phyloP scores from a whole-genome alignment of 2,113 vertebrate genomes.

The Tachycineta bicolor region DNA sequence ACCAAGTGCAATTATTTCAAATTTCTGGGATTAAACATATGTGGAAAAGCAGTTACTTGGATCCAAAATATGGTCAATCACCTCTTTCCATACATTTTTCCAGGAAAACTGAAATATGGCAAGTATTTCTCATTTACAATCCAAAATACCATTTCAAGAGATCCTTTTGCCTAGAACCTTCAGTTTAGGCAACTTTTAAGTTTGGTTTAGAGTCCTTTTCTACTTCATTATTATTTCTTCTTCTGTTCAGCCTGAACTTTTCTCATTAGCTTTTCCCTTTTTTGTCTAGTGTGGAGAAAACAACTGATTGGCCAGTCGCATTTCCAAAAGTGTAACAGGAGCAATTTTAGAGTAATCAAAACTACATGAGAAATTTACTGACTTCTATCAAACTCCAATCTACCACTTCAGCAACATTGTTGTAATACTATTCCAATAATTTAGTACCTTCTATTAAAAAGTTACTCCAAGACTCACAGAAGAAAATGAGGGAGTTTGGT shows the following conservation, averaged over 20 bases:
- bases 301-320: background rate
- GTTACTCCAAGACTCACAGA: rapidly evolving
- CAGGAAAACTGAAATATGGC: background rate
- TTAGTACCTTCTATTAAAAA: background rate
- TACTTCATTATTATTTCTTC: background rate
- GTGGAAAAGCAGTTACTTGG: background rate
- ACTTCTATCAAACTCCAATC: background rate
- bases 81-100: background rate
- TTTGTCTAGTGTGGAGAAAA: background rate
- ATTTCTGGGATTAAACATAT: background rate
- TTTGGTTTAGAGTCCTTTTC: background rate
- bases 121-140: background rate
- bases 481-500: background rate
- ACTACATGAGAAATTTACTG: background rate
- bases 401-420: background rate
- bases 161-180: background rate
- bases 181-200: background rate
- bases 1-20: background rate
- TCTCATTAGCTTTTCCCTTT: background rate
- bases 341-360: background rate
- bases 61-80: background rate
- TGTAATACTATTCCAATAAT: background rate
- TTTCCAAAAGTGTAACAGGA: background rate
- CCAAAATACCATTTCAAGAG: background rate
- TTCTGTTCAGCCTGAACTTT: background rate